Percentiles rank a stretch among this genome's conserved stretches.
Conservation (phyloP, 2,888 invertebrate genomes). For the Campoplex capitator region DNA sequence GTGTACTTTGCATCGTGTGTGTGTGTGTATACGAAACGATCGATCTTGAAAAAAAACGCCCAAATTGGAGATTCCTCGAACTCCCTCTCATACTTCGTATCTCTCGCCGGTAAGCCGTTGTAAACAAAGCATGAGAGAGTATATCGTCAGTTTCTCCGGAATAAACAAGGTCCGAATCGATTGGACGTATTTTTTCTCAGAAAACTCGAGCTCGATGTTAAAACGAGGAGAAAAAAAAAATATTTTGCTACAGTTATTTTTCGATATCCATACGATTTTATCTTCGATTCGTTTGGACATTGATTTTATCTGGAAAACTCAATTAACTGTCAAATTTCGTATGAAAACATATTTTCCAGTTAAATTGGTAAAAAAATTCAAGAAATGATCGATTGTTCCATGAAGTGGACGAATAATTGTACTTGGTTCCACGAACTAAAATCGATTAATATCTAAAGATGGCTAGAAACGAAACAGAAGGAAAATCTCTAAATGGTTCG, state of each 20-base stretch:
- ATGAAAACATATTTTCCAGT: not conserved
- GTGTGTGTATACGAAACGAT: not conserved
- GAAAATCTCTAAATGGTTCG: not conserved
- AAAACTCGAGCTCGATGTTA: no score
- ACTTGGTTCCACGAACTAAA: not conserved
- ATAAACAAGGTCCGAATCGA: not conserved
- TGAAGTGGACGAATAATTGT: no score
- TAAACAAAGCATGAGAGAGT: not conserved
- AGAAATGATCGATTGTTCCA: no score
- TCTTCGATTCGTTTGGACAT: not conserved
- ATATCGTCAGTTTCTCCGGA: not conserved
- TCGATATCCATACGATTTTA: not conserved
- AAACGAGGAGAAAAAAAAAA: no score
- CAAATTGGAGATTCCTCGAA: constrained; percentile 2
- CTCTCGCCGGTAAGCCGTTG: not conserved
- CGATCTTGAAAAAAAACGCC: not conserved
- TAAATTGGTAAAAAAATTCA: not conserved
- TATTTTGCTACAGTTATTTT: not conserved
- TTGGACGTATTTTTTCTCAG: not conserved
- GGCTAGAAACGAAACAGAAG: not conserved
- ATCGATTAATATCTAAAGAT: not conserved
- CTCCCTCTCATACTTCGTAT: not conserved
- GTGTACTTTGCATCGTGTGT: not conserved
- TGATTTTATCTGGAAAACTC: no score
- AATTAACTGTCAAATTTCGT: no score